phyloP scores from a whole-genome alignment of 2,113 vertebrate species.

The Agelaius phoeniceus region DNA sequence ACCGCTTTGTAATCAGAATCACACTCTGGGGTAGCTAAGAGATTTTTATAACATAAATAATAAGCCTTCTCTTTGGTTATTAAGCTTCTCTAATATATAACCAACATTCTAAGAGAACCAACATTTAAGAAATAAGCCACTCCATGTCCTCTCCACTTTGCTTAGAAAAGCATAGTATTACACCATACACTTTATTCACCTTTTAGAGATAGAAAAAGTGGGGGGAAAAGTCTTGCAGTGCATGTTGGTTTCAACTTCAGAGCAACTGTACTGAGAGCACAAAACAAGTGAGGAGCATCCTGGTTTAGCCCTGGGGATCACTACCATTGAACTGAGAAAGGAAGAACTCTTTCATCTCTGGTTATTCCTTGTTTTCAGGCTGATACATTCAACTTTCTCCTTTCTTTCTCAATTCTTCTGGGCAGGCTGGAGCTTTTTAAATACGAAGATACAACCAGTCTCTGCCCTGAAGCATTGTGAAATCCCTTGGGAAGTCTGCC shows the following conservation, averaged over 20 bases:
- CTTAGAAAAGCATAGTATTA: neutral
- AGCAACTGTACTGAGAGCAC: neutral
- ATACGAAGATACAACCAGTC: neutral
- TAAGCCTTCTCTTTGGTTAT: neutral
- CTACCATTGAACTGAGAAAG: neutral
- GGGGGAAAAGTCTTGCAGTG: neutral
- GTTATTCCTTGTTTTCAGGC: neutral
- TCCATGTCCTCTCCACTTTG: neutral
- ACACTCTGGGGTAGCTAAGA: neutral
- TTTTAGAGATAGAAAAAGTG: neutral
- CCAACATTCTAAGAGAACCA: neutral
- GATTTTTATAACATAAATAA: neutral
- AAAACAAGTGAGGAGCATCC: neutral
- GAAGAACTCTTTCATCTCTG: neutral
- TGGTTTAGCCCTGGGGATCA: neutral
- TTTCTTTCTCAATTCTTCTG: neutral
- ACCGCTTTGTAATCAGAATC: neutral
- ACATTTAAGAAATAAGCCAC: neutral
- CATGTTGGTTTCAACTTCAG: neutral
- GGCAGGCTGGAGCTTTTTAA: neutral
- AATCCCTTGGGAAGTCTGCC: neutral
- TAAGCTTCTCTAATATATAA: neutral
- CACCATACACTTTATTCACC: neutral
- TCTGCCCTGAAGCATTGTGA: neutral
- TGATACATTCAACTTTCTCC: neutral